Evolutionary conservation across 2,797 vertebrate species (phyloP).

Genomic region (Poecilia picta): DNA sequence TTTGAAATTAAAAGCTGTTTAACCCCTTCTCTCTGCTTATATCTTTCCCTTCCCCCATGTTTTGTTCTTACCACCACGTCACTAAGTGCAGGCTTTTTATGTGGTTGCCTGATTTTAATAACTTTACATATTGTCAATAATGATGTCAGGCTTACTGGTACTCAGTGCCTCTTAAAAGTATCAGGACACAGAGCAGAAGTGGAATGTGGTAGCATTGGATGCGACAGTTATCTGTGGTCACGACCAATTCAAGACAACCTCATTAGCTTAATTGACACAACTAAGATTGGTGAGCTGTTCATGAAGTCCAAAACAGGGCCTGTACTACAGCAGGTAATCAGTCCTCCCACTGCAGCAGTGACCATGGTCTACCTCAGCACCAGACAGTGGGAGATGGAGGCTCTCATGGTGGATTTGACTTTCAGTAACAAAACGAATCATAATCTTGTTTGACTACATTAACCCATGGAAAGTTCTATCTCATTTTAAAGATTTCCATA

Average conservation of each 20-base stretch:
- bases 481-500: too few species aligned
- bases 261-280: background rate
- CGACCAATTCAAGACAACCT: background rate
- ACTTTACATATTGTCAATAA: background rate
- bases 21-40: slow-evolving; percentile 28
- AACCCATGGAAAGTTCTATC: too few species aligned
- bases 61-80: background rate
- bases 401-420: too few species aligned
- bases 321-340: too few species aligned
- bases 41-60: background rate
- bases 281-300: background rate
- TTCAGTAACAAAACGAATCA: too few species aligned
- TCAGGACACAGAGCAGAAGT: background rate
- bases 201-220: background rate
- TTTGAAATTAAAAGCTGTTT: slow-evolving; percentile 49
- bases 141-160: background rate
- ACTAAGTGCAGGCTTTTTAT: background rate
- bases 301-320: too few species aligned
- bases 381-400: too few species aligned
- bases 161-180: background rate
- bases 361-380: too few species aligned
- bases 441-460: too few species aligned
- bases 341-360: too few species aligned
- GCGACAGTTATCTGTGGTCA: background rate
- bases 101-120: background rate